Evolutionary conservation across 35 echinoderm and acorn worm species (phyloP).

Genomic region (Chiridota heheva): DNA sequence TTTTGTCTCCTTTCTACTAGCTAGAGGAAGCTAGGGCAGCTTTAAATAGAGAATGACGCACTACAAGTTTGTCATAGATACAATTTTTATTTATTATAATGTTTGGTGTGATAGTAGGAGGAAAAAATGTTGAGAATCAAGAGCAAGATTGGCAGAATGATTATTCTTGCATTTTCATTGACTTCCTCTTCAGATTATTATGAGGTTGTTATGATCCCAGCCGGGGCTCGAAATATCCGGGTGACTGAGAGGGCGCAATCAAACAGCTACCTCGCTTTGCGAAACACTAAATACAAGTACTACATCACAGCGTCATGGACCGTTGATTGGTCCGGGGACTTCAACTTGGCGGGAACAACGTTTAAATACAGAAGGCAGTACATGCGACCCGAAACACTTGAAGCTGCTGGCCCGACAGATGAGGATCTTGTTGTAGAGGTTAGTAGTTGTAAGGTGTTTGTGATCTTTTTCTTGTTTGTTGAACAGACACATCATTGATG

Average conservation of each 20-base stretch:
- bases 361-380: constrained; percentile 79
- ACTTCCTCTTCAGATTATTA: constrained; percentile 88
- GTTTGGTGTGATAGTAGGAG: too few species aligned
- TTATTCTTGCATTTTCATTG: too few species aligned
- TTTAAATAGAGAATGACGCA: too few species aligned
- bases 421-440: constrained; percentile 88
- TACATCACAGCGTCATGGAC: constrained; percentile 97
- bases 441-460: constrained; percentile 8
- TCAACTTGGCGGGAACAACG: constrained; percentile 78
- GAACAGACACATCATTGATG: not conserved
- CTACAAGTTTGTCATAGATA: too few species aligned
- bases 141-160: too few species aligned
- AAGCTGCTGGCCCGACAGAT: constrained; percentile 66
- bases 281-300: constrained; percentile 75
- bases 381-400: constrained; percentile 67
- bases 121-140: too few species aligned
- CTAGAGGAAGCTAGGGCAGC: too few species aligned
- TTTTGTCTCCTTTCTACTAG: too few species aligned
- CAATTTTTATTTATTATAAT: too few species aligned
- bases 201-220: constrained; percentile 72
- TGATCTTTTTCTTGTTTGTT: not conserved
- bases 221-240: constrained; percentile 75
- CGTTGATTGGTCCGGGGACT: constrained; percentile 94
- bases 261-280: constrained; percentile 81
- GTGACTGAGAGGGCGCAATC: constrained; percentile 58